These are phyloP conservation scores for Drosophila burlai DNA, from an alignment of 1,140 invertebrate genomes.

Conservation along the genomic window DNA sequence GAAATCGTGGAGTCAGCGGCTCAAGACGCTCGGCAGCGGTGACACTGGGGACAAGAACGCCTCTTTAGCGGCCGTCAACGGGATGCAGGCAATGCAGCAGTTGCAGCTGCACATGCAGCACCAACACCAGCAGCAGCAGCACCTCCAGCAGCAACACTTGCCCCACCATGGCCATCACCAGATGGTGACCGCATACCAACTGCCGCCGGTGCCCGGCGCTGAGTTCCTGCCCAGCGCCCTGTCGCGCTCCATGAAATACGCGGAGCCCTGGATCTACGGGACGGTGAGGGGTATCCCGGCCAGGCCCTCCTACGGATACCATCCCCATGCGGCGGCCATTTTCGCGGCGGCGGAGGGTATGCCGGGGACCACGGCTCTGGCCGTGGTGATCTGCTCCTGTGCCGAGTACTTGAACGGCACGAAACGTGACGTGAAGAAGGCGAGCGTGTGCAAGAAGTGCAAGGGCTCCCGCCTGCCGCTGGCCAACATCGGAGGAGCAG, in stretches of 20 bases:
- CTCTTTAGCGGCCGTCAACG: conserved; percentile 59
- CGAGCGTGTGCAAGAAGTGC: conserved; percentile 91
- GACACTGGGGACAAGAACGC: conserved; percentile 68
- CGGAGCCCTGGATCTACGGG: conserved; percentile 93
- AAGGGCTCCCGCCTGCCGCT: conserved; percentile 90
- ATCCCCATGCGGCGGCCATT: conserved; percentile 86
- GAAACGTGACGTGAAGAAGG: conserved; percentile 89
- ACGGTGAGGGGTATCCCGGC: conserved; percentile 87
- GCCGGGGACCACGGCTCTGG: conserved; percentile 84
- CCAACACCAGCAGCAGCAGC: conserved; percentile 49
- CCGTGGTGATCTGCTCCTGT: conserved; percentile 91
- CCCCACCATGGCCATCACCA: conserved; percentile 57
- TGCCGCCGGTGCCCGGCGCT: conserved; percentile 61
- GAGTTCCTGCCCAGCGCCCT: conserved; percentile 86
- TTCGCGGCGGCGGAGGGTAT: conserved; percentile 76
- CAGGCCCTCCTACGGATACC: conserved; percentile 85
- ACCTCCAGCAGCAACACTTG: conserved; percentile 54
- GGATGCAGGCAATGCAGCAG: conserved; percentile 74
- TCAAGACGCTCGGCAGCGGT: conserved; percentile 84
- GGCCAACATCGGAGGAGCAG: conserved; percentile 86
- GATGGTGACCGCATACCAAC: conserved; percentile 57
- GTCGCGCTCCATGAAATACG: conserved; percentile 93
- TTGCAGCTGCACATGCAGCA: conserved; percentile 70
- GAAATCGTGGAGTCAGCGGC: conserved; percentile 86
- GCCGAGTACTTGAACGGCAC: conserved; percentile 91